phyloP scores from a whole-genome alignment of 2,888 invertebrate species.

The Sinohyriopsis cumingii region DNA sequence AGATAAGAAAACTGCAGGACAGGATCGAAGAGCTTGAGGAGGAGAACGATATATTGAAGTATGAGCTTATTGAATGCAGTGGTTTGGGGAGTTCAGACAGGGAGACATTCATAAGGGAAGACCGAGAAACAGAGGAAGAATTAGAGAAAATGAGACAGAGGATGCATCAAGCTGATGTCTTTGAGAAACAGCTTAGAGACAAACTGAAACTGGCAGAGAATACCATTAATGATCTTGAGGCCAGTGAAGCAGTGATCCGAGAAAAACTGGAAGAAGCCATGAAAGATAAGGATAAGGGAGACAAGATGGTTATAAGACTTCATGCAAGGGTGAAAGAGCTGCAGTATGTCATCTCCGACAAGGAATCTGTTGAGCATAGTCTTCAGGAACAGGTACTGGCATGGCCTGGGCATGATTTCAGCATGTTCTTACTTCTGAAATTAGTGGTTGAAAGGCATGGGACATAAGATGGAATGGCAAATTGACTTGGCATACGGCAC shows the following conservation, averaged over 20 bases:
- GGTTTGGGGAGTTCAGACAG: conserved; percentile 2
- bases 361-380: conserved; percentile 52
- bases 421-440: conserved; percentile 5
- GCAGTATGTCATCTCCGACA: conserved; percentile 56
- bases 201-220: conserved; percentile 59
- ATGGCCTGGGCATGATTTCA: conserved; percentile 4
- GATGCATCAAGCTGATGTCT: conserved; percentile 47
- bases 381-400: conserved; percentile 57
- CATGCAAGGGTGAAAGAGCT: conserved; percentile 56
- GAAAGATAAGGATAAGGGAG: conserved; percentile 46
- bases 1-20: conserved; percentile 33
- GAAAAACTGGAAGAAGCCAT: conserved; percentile 55
- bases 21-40: conserved; percentile 41
- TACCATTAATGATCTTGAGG: conserved; percentile 59
- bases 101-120: conserved; percentile 16
- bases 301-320: conserved; percentile 48
- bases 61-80: conserved; percentile 35
- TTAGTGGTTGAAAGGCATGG: conserved; percentile 7
- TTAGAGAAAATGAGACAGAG: conserved; percentile 44
- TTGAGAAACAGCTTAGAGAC: conserved; percentile 53
- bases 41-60: conserved; percentile 48
- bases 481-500: too few relatives aligned
- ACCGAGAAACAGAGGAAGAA: conserved; percentile 51
- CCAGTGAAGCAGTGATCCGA: conserved; percentile 47
- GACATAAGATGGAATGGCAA: not conserved